Evolutionary conservation across 2,888 invertebrate genomes (phyloP).

Genomic region (Catocala sponsa): DNA sequence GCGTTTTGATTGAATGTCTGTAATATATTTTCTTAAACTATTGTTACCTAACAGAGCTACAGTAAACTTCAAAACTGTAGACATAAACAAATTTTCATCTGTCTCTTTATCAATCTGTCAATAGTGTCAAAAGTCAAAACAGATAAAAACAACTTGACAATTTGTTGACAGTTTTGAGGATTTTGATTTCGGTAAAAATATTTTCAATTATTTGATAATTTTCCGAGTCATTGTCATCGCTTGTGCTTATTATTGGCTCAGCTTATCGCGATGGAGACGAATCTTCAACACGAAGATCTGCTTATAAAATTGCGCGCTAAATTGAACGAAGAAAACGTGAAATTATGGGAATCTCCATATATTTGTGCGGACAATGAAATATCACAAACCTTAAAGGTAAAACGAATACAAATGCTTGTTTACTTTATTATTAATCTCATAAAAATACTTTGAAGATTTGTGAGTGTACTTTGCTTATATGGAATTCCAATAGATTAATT

Average conservation of each 20-base stretch:
- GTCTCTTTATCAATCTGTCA: conserved; percentile 1
- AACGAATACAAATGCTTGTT: conserved; percentile 4
- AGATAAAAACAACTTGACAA: no score
- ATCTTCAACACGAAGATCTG: conserved; percentile 88
- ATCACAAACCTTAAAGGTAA: conserved; percentile 84
- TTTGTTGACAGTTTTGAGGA: no score
- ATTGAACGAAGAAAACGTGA: conserved; percentile 90
- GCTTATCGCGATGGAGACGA: conserved; percentile 63
- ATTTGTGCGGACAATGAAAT: conserved; percentile 68
- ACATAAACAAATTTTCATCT: no score
- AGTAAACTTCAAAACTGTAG: no score
- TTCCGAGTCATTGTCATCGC: conserved; percentile 56
- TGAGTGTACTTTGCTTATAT: no score
- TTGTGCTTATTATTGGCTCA: conserved; percentile 14
- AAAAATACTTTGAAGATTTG: no score
- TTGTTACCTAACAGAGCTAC: no score
- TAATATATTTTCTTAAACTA: no score
- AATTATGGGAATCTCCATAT: conserved; percentile 93
- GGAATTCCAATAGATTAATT: no score
- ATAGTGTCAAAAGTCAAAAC: not conserved
- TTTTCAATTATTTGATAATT: conserved; percentile 40
- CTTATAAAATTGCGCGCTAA: conserved; percentile 90
- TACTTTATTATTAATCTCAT: not conserved
- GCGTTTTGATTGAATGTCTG: no score
- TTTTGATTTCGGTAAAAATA: conserved; percentile 17